Conservation (phyloP, 2,888 invertebrate genomes). For the Troides helena region DNA sequence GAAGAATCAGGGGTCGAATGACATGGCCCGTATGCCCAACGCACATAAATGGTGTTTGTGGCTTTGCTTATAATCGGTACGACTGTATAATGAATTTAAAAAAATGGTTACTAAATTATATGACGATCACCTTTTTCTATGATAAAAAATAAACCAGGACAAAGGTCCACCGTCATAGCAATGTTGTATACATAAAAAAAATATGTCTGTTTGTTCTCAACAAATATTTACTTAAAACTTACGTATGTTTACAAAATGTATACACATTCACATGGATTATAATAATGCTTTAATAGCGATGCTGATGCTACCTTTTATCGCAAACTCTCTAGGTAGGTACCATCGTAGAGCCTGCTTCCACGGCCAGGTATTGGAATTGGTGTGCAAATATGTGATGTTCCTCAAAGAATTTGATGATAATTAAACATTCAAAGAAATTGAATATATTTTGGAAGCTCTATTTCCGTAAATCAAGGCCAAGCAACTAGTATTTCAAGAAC, state of each 20-base stretch:
- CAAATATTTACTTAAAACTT: no score
- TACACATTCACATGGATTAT: no score
- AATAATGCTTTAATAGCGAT: no score
- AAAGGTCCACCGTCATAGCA: neutral
- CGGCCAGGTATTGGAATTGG: no score
- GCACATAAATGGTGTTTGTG: neutral
- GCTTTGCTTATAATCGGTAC: neutral
- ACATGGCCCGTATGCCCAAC: constrained; percentile 15
- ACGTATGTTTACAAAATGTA: no score
- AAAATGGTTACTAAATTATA: no score
- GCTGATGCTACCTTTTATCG: no score
- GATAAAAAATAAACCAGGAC: neutral
- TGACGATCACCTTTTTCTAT: no score
- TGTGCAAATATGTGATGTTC: neutral
- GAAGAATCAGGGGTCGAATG: constrained; percentile 35
- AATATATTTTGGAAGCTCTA: neutral
- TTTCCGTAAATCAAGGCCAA: neutral
- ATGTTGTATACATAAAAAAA: no score
- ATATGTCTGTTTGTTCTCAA: no score
- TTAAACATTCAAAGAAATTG: neutral
- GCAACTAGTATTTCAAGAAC: neutral
- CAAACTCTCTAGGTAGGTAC: no score
- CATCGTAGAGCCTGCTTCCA: no score
- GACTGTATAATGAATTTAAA: neutral
- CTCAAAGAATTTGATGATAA: neutral